Percentiles rank a stretch among this genome's conserved stretches.
phyloP scores from a whole-genome alignment of 2,888 invertebrate genomes.

The Pterostichus madidus region DNA sequence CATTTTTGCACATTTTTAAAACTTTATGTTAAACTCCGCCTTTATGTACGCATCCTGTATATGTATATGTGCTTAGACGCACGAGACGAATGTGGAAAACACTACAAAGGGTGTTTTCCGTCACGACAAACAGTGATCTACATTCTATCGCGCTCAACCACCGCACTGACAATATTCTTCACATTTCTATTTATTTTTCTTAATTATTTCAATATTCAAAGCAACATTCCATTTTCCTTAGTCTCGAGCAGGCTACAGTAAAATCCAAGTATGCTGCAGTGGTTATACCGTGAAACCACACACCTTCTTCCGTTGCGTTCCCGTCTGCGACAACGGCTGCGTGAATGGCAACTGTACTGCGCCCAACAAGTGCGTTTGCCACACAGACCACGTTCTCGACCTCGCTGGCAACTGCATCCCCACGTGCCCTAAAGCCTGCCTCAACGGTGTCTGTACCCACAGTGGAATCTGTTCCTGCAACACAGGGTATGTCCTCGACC shows the following conservation, averaged over 20 bases:
- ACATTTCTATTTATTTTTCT: too few relatives aligned
- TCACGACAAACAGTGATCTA: too few relatives aligned
- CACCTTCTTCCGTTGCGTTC: conserved; percentile 79
- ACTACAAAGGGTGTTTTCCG: too few relatives aligned
- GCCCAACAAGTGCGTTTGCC: conserved; percentile 83
- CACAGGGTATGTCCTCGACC: conserved; percentile 80
- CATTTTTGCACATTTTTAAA: too few relatives aligned
- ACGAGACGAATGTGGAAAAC: too few relatives aligned
- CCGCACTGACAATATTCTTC: too few relatives aligned
- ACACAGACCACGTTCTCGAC: conserved; percentile 81
- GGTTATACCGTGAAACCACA: conserved; percentile 84
- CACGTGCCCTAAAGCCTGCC: conserved; percentile 85
- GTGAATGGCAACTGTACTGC: conserved; percentile 85
- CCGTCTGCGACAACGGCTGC: conserved; percentile 83
- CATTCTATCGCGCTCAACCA: too few relatives aligned
- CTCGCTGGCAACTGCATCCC: conserved; percentile 80
- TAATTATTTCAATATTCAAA: too few relatives aligned
- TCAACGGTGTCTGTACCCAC: conserved; percentile 83
- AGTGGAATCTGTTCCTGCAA: conserved; percentile 83
- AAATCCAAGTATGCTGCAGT: conserved; percentile 85
- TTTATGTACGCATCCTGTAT: too few relatives aligned
- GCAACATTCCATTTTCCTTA: conserved; percentile 70
- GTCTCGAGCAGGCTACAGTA: conserved; percentile 82
- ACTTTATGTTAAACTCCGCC: too few relatives aligned
- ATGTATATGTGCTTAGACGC: too few relatives aligned